Base-by-base conservation (phyloP, 1,140 invertebrate genomes). In the Atta cephalotes region DNA sequence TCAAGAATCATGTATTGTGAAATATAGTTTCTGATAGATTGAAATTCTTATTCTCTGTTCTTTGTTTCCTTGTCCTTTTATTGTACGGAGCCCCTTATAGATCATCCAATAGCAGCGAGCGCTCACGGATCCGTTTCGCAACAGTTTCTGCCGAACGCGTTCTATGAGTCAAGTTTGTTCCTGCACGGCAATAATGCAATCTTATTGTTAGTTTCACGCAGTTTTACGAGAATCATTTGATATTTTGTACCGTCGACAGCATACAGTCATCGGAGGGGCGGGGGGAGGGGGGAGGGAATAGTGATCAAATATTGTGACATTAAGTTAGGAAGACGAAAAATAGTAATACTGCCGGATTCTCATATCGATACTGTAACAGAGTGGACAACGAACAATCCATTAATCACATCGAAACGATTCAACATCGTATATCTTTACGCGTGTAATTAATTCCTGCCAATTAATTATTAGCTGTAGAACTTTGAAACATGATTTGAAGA, bases 221-320 rank as follows among this genome's bases (percentile, higher is more conserved):
- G 56, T 84, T n/a, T 71, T n/a, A 39, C 39, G 39, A 84, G 5
- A 51, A 62, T 76, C 39, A 56, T 84, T 62, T 28, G 12, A 21
- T 18, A 49, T 62, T 58, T 35, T 60, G 25, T 49, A 49, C 21
- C 56, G 7, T 60, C 39, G 25, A 62, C 45, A 58, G 56, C 68
- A 53, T 51, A 82, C 51, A 39, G 4, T 35, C 21, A 56, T 16
- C 16, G 21, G 28, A 4, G 51, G 35, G 62, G 31, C 18, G 28
- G 45, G 72, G 25, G 51, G 58, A 18, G 21, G 14, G n/a, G n/a
- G 21, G 28, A 39, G n/a, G 35, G 60, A 10, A 39, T 21, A n/a
- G 60, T 65, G 82, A 85, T 85, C 53, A 56, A 74, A 28, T 18
- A 60, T 62, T 25, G 60, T 28, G 25, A 39, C 82, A 78, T 65